Conservation (phyloP, 2,888 invertebrate genomes). For the Holacanthella duospinosa region DNA sequence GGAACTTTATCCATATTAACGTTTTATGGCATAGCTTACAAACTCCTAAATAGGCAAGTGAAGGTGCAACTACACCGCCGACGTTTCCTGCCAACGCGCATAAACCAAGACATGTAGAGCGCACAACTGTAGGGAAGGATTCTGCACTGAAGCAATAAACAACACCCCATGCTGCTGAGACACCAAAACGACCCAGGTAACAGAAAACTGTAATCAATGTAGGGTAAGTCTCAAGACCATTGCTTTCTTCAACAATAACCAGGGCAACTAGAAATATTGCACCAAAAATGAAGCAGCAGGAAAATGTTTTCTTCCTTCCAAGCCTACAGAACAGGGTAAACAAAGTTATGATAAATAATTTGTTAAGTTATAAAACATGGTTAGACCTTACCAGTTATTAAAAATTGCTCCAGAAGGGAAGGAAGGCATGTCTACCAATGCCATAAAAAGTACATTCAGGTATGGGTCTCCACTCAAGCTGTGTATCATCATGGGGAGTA, state of each 20-base stretch:
- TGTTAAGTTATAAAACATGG: not conserved
- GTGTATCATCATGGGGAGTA: no score
- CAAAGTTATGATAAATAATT: not conserved
- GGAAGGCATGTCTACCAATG: conserved; percentile 11
- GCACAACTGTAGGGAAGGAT: conserved; percentile 28
- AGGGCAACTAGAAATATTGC: conserved; percentile 19
- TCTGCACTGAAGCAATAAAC: conserved; percentile 32
- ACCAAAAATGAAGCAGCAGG: conserved; percentile 16
- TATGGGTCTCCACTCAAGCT: conserved; percentile 30
- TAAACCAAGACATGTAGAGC: conserved; percentile 26
- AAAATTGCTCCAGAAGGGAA: conserved; percentile 11
- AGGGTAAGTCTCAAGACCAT: conserved; percentile 5
- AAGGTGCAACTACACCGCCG: conserved; percentile 31
- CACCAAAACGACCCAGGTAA: conserved; percentile 10
- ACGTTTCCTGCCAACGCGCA: conserved; percentile 24
- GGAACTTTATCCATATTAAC: no score
- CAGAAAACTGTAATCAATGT: conserved; percentile 9
- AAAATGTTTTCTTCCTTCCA: conserved; percentile 27
- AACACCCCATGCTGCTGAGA: conserved; percentile 25
- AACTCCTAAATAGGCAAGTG: conserved; percentile 26
- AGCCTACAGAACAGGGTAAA: conserved; percentile 15
- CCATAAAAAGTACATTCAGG: conserved; percentile 18
- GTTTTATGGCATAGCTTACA: conserved; percentile 14
- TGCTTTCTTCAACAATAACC: conserved; percentile 13
- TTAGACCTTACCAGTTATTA: conserved; percentile 13